Evolutionary conservation across 2,113 vertebrate genomes (phyloP).

Genomic region (Marmota monax): DNA sequence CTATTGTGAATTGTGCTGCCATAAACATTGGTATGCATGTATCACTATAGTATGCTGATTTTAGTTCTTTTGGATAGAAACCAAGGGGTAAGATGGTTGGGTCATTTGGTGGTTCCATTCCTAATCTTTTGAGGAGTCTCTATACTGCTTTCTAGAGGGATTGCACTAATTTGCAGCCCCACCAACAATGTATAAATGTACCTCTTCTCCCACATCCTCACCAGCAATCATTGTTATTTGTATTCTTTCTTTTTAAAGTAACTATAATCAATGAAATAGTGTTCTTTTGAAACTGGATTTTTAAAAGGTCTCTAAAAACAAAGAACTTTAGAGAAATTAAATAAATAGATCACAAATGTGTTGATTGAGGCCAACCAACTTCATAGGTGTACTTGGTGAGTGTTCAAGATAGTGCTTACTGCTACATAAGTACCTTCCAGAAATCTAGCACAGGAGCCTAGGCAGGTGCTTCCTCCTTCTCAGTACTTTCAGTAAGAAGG

Average conservation of each 20-base stretch:
- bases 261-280: neutral
- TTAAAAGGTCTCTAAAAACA: neutral
- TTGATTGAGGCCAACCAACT: neutral
- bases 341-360: neutral
- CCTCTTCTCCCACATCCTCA: too few species aligned
- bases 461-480: neutral
- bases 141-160: too few species aligned
- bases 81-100: too few species aligned
- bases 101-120: too few species aligned
- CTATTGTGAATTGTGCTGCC: too few species aligned
- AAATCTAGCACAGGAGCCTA: neutral
- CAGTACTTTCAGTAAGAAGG: neutral
- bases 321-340: neutral
- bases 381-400: fast-evolving
- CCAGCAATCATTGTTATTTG: too few species aligned
- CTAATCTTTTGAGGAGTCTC: too few species aligned
- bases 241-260: neutral
- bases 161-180: too few species aligned
- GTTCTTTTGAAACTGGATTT: neutral
- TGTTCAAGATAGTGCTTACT: neutral
- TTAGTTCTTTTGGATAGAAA: too few species aligned
- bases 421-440: neutral
- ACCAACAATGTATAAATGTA: too few species aligned
- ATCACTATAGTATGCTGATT: too few species aligned
- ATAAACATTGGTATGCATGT: too few species aligned